Percentiles rank a stretch among this genome's conserved stretches.
Evolutionary conservation across 2,797 vertebrate genomes (phyloP).

Genomic region (Acropternis orthonyx): DNA sequence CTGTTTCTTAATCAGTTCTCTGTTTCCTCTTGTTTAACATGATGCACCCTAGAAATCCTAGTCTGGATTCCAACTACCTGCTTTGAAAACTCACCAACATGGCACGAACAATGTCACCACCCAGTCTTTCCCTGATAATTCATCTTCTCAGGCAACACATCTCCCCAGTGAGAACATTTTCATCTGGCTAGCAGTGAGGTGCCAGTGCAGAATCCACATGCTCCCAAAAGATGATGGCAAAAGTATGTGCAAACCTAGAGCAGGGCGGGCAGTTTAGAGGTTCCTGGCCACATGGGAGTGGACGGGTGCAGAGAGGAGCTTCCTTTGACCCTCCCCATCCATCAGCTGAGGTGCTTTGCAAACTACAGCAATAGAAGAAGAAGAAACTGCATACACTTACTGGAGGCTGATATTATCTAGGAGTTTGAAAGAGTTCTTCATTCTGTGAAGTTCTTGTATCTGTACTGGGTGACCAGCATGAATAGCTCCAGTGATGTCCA

Average conservation of each 20-base stretch:
- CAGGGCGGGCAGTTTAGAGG: neutral
- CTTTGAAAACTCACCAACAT: neutral
- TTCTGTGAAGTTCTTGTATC: conserved; percentile 72
- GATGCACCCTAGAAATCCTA: neutral
- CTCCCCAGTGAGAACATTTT: neutral
- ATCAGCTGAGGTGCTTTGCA: neutral
- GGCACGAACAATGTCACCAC: neutral
- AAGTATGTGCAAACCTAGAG: neutral
- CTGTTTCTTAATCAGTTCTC: neutral
- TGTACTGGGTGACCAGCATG: conserved; percentile 76
- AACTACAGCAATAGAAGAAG: neutral
- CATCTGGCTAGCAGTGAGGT: neutral
- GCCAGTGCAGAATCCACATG: neutral
- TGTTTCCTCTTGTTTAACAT: neutral
- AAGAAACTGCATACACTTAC: conserved; percentile 70
- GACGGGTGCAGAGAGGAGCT: neutral
- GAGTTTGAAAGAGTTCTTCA: conserved; percentile 80
- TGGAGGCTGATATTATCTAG: conserved; percentile 84
- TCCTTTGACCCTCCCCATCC: neutral
- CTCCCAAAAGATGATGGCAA: neutral
- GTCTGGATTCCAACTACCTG: neutral
- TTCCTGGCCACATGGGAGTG: neutral
- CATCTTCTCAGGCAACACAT: neutral
- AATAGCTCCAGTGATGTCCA: conserved; percentile 82
- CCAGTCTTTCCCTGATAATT: neutral